phyloP scores from a whole-genome alignment of 1,140 invertebrate genomes.

The Platyscapa corneri region DNA sequence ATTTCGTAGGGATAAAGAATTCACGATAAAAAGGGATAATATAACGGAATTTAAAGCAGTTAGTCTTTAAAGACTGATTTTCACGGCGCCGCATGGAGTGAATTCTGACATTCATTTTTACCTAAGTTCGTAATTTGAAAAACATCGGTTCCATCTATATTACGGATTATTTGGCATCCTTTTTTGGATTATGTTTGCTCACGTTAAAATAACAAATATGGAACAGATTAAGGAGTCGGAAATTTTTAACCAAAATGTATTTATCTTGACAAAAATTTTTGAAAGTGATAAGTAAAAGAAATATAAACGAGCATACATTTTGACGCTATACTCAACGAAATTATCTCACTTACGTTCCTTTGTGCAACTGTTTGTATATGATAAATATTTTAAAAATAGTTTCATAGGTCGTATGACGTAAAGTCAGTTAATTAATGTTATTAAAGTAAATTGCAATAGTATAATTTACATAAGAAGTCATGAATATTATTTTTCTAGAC shows the following conservation, averaged over 20 bases:
- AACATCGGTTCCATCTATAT: neutral
- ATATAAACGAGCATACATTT: neutral
- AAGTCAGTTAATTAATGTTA: neutral
- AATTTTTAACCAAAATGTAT: no score
- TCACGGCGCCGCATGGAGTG: no score
- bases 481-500: neutral
- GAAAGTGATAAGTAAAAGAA: neutral
- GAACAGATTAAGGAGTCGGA: neutral
- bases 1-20: neutral
- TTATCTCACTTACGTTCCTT: neutral
- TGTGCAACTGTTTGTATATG: neutral
- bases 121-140: no score
- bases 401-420: no score
- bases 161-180: neutral
- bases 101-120: no score
- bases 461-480: neutral
- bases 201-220: neutral
- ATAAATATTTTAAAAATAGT: neutral
- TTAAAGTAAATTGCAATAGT: neutral
- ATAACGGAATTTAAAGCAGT: no score
- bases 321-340: neutral
- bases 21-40: no score
- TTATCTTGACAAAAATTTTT: neutral
- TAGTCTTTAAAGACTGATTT: no score
- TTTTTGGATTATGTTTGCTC: neutral